phyloP scores from a whole-genome alignment of 2,797 vertebrate genomes.

The Parotocinclus haroldoi region DNA sequence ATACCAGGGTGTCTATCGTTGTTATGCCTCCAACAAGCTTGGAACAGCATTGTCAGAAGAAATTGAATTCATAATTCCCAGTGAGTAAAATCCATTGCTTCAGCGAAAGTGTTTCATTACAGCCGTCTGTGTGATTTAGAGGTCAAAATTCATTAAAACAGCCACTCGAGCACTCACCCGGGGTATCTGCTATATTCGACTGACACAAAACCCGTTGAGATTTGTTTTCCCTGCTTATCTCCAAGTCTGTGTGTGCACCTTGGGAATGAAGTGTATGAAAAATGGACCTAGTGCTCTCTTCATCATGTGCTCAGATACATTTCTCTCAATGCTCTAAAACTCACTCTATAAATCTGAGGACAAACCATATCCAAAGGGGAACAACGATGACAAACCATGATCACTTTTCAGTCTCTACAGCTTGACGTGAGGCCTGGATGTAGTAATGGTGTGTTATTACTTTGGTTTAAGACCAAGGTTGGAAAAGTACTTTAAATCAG shows the following conservation, averaged over 20 bases:
- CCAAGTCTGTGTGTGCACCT: slow-evolving; percentile 22
- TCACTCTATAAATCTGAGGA: slow-evolving; percentile 54
- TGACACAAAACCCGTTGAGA: slow-evolving; percentile 51
- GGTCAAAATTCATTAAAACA: slow-evolving; percentile 47
- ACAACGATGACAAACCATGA: slow-evolving; percentile 45
- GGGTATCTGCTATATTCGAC: slow-evolving; percentile 52
- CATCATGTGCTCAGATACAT: slow-evolving; percentile 54
- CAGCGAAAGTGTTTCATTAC: slow-evolving; percentile 52
- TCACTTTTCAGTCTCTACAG: slow-evolving; percentile 43
- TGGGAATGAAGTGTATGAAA: slow-evolving; percentile 26
- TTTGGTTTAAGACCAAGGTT: slow-evolving; percentile 29
- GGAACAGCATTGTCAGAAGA: slow-evolving; percentile 90
- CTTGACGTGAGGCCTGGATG: slow-evolving; percentile 40
- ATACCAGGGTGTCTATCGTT: slow-evolving; percentile 91
- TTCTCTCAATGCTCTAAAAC: slow-evolving; percentile 55
- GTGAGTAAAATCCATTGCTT: slow-evolving; percentile 71
- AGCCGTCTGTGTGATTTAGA: slow-evolving; percentile 59
- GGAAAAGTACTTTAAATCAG: slow-evolving; percentile 24
- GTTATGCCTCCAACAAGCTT: slow-evolving; percentile 83
- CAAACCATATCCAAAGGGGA: slow-evolving; percentile 39
- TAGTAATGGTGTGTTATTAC: slow-evolving; percentile 47
- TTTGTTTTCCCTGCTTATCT: slow-evolving; percentile 30
- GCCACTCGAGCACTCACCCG: slow-evolving; percentile 50
- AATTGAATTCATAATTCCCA: slow-evolving; percentile 88
- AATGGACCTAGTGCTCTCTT: slow-evolving; percentile 44